Base-by-base conservation (phyloP, 1,140 invertebrate species). In the Drosophila malerkotliana region DNA sequence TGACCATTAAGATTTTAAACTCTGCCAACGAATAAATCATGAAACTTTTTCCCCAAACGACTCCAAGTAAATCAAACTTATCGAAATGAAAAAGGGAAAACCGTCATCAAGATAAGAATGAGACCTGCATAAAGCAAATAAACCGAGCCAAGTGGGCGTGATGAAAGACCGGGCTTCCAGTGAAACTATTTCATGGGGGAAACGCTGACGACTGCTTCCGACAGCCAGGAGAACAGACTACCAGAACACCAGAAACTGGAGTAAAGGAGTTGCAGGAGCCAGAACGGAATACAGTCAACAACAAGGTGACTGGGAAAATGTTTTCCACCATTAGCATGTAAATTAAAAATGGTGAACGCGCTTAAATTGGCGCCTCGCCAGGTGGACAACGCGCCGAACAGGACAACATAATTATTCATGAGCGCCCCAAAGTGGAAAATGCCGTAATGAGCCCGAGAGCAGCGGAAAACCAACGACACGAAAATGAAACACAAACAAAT, bases 371-470 rank as follows among this genome's bases (percentile, higher is more conserved):
- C 76, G 64, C 72, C 55, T 48, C 24, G 41, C 63, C 56, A 60
- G 57, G 69, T 72, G 55, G 72, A 48, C 58, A 48, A n/a, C 66
- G 41, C 44, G 41, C 48, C 66, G 67, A 72, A 44, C 76, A 72
- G 76, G 60, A 57, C 77, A 74, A 72, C 72, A 80, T 80, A 79
- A 80, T 80, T 80, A 80, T 80, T 80, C 78, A 80, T 80, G 78
- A 80, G 77, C 48, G 53, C 51, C 77, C 72, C 77, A 79, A 72
- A 80, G 78, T 80, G 78, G 78, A 80, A 80, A 79, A 80, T 79
- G 73, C 78, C 72, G 63, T 79, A 79, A 79, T 79, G 77, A 79
- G 77, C 76, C 57, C 57, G 69, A 55, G 76, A 73, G 77, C 77
- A 71, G 26, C 64, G 66, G 58, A 72, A 77, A 66, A 78, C 59